Conservation (phyloP, 2,797 vertebrate species). For the Sebastiscus albofasciatus region DNA sequence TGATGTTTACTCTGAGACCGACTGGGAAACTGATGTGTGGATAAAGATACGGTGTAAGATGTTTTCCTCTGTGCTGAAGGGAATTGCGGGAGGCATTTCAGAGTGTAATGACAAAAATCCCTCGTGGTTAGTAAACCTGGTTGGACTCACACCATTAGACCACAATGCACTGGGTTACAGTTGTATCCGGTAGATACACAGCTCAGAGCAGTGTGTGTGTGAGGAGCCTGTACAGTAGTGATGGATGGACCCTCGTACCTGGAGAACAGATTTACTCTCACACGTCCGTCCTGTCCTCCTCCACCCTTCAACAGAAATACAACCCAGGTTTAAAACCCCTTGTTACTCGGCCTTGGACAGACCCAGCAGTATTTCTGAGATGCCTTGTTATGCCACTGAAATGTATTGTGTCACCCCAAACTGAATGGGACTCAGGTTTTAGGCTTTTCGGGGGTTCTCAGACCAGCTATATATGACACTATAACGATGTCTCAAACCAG, state of each 20-base stretch:
- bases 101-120: background rate
- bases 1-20: background rate
- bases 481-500: background rate
- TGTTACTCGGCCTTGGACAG: background rate
- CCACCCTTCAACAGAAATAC: background rate
- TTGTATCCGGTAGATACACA: background rate
- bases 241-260: background rate
- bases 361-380: background rate
- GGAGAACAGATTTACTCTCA: background rate
- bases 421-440: background rate
- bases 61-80: background rate
- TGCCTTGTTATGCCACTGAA: too few species aligned
- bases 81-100: background rate
- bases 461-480: background rate
- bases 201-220: background rate
- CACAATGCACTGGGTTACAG: background rate
- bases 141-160: background rate
- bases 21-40: background rate
- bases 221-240: background rate
- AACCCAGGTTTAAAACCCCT: background rate
- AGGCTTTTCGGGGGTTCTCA: background rate
- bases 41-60: background rate
- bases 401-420: background rate
- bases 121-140: background rate
- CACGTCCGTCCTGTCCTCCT: background rate